phyloP scores from a whole-genome alignment of 1,140 invertebrate species.

The Drosophila bipectinata region DNA sequence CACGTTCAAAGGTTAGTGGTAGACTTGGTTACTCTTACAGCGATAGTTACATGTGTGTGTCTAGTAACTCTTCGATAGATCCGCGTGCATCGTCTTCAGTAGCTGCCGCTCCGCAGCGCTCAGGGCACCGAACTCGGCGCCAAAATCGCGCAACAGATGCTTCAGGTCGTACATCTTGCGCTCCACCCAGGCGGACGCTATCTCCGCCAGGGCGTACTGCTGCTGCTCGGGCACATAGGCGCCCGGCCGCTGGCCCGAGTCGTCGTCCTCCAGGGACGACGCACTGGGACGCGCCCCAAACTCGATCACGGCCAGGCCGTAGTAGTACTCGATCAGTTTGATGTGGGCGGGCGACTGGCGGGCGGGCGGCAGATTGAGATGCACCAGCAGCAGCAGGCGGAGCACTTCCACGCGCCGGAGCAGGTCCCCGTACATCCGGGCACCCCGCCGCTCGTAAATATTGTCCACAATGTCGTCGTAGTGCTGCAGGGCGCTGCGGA shows the following conservation, averaged over 20 bases:
- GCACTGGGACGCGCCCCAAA: neutral
- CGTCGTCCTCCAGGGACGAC: constrained; percentile 14
- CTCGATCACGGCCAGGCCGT: constrained; percentile 61
- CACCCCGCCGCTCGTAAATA: constrained; percentile 73
- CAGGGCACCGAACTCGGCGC: constrained; percentile 48
- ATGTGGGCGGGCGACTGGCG: constrained; percentile 82
- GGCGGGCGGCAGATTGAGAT: constrained; percentile 72
- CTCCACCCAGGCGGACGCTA: constrained; percentile 67
- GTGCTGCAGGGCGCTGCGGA: constrained; percentile 67
- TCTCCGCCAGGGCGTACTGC: constrained; percentile 70
- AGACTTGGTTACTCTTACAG: constrained; percentile 47
- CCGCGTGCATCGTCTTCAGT: constrained; percentile 43
- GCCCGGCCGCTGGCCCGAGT: constrained; percentile 53
- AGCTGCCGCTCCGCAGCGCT: constrained; percentile 57
- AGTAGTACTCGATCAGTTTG: constrained; percentile 79
- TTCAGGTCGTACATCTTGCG: constrained; percentile 69
- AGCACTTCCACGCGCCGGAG: constrained; percentile 68
- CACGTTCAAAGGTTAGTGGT: constrained; percentile 52
- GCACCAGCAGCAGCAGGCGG: constrained; percentile 68
- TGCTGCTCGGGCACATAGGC: constrained; percentile 63
- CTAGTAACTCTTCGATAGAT: constrained; percentile 57
- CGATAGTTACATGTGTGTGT: constrained; percentile 31
- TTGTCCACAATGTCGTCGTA: constrained; percentile 82
- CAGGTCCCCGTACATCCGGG: constrained; percentile 68
- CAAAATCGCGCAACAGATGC: constrained; percentile 59